Base-by-base conservation (phyloP, 2,888 invertebrate species). In the Drosophila gaucha region DNA sequence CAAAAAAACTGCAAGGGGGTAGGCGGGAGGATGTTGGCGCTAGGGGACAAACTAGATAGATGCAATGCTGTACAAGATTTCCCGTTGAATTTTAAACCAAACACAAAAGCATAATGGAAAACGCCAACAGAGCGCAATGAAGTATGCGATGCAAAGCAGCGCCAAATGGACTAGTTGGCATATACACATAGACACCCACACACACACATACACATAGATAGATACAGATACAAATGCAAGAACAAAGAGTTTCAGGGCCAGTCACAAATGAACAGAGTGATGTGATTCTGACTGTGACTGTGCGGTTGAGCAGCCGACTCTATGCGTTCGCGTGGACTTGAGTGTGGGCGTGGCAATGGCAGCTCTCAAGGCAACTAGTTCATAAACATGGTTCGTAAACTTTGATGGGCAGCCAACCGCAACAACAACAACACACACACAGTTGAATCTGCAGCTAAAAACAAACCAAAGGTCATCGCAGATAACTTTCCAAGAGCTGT, bases 121-220 rank as follows among this genome's bases (percentile, higher is more conserved):
- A 78, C 60, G 78, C 78, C 82, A 82, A 78, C 85, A 80, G 82
- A 78, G 85, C 80, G 87, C 82, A 82, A 76, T 82, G 78, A 82
- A 87, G 87, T 85, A 82, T 76, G 68, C 77, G 35, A 72, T 59
- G 78, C 68, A 76, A 67, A 71, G 38, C 66, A 66, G 39, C 38
- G 24, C 35, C 35, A 67, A 70, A 70, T 64, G 65, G 74, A 69
- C 69, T 69, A 75, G 73, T 77, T 76, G 49, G 49, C 36, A 68
- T 54, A 47, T 52, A 60, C 47, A 41, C 24, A 54, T 28, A 24
- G 33, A 63, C n/a, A 52, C 31, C 39, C 41, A 63, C 12, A 63
- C 18, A 43, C 8, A 49, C n/a, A 28, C 16, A 20, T 22, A 36
- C 30, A 18, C 22, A 16, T 8, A 49, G 8, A 33, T 12, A 26